phyloP scores from a whole-genome alignment of 2,797 vertebrate species.

The Peromyscus eremicus region DNA sequence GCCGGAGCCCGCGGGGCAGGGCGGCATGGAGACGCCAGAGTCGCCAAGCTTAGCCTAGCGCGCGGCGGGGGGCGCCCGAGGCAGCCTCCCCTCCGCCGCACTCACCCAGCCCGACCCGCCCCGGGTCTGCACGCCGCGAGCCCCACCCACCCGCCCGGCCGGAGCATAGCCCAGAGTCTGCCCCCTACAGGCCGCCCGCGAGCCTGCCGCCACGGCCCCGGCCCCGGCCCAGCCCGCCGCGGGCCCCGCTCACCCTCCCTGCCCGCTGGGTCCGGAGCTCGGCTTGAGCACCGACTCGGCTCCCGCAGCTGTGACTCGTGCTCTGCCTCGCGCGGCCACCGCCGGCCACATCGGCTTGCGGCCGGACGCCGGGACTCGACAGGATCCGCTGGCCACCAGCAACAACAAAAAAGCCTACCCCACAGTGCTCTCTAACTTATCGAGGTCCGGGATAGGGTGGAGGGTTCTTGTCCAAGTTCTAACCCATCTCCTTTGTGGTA shows the following conservation, averaged over 20 bases:
- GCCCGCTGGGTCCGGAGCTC: background rate
- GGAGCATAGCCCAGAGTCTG: conserved; percentile 52
- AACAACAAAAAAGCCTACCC: conserved; percentile 54
- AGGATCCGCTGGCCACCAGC: conserved; percentile 63
- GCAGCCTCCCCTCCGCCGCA: conserved; percentile 39
- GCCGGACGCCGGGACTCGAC: conserved; percentile 22
- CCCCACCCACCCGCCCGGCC: conserved; percentile 43
- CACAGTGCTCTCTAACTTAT: conserved; percentile 58
- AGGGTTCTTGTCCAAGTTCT: conserved; percentile 77
- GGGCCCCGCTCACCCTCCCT: conserved; percentile 45
- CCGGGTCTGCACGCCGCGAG: background rate
- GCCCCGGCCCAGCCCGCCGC: background rate
- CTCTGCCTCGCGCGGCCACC: conserved; percentile 40
- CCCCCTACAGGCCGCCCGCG: conserved; percentile 75
- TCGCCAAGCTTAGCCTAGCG: conserved; percentile 61
- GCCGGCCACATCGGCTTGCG: background rate
- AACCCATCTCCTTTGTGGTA: conserved; percentile 84
- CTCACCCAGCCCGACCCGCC: background rate
- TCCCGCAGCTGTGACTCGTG: conserved; percentile 27
- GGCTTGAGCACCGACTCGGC: background rate
- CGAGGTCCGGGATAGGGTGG: background rate
- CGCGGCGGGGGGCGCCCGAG: conserved; percentile 47
- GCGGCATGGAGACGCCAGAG: background rate
- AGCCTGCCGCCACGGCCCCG: background rate
- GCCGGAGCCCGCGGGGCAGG: background rate